Base-by-base conservation (phyloP, 37 sponge, comb jelly and placozoan genomes). In the Chondrilla cf. caribensis region DNA sequence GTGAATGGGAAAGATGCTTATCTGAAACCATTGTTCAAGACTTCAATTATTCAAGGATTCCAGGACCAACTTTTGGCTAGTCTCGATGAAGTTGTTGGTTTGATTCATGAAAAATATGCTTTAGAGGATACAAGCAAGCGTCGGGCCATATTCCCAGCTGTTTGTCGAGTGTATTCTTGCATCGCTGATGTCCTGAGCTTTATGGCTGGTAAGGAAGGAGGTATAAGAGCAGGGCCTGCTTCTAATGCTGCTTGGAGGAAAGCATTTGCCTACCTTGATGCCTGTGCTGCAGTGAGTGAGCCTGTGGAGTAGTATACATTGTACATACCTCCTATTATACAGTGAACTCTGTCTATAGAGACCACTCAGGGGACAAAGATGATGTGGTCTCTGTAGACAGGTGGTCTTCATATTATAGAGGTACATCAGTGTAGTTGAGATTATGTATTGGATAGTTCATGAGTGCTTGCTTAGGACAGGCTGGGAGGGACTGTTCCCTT, bases 151-250 rank as follows among this genome's bases (percentile, higher is more conserved):
- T 70, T 82, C 71, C 71, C 40, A 38, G 44, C 1, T 26, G 79
- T 87, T 0, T 89, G 90, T 60, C 86, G 95, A 2, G 72, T 86
- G 43, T 89, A 88, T 79, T 88, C 95, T 19, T 88, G 89, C 82
- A 90, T 94, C 65, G 95, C 95, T 21, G 95, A 94, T 70, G 75
- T 90, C 71, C 82, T 94, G 73, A 90, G 82, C 70, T 84, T 39
- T 54, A 90, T 90, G 86, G 95, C 95, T 9, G 91, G 84, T 2
- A 84, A 79, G 11, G 85, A 43, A 17, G 89, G 89, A 2, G 85
- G 85, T 3, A 84, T 94, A 28, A 78, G 95, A 40, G 87, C 78
- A 3, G 95, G 95, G 33, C 95, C 95, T 29, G 95, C 91, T 31
- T 92, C 89, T 62, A 94, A 94, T 73, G 54, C 71, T 15, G 39